Evolutionary conservation across 2,797 vertebrate species (phyloP), one percentile per base, ranked within the genome.

Genomic region (Enteromius thamalakanensis): DNA sequence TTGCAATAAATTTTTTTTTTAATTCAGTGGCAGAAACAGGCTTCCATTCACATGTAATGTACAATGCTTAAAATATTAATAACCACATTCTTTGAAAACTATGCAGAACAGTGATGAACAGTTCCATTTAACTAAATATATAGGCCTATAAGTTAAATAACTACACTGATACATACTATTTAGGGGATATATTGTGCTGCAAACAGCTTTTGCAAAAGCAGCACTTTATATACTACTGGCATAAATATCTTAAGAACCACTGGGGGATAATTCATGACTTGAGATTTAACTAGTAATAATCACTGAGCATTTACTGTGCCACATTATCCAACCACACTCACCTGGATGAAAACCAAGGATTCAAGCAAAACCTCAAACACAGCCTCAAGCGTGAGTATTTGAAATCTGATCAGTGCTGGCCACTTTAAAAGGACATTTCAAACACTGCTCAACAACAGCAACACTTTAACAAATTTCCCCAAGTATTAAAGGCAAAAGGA

Each of bases 371-470:
- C 47, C 77, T 79, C 58, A 79, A 80, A 78, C 26, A 78, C 26
- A 21, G 10, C 15, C 26, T 64, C 58, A 55, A 79, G 17, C n/a
- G n/a, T 12, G 75, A 64, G 53, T 80, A 78, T 80, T 80, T 60
- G 83, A 79, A 84, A 80, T 67, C 58, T 40, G 83, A 84, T 84
- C 83, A 75, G 45, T 32, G 15, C 1, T 51, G 49, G 65, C n/a
- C 67, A 49, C 80, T 81, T 67, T 49, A 72, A 72, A 26, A 32
- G 3, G 14, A 17, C n/a, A 62, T 5, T 34, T n/a, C 15, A 65
- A 65, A 65, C 29, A 15, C 14, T 15, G 7, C 12, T 14, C 68
- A 47, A 26, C 68, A 17, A 32, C 26, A 32, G 19, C 51, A 14
- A 32, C 49, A 34, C 55, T 45, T 77, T 47, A 62, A 45, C 75